Conservation (phyloP, 2,888 invertebrate genomes). For the Drosophila lacicola region DNA sequence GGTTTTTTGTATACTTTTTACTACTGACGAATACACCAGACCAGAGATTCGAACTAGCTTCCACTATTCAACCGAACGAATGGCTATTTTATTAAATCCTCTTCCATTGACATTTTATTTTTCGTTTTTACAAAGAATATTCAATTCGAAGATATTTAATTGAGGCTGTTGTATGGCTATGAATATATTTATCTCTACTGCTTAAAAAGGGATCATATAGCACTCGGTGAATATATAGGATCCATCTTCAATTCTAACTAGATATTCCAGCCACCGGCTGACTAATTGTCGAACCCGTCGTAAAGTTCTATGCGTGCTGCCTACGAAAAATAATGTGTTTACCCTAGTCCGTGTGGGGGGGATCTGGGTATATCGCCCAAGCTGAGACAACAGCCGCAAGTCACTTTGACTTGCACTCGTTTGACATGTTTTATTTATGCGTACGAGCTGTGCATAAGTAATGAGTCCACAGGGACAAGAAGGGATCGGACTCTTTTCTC, state of each 20-base stretch:
- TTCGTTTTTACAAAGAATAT: too few species aligned
- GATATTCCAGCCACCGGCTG: background rate
- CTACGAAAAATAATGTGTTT: slow-evolving; percentile 24
- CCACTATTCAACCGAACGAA: too few species aligned
- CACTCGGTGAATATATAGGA: too few species aligned
- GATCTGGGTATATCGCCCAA: slow-evolving; percentile 23
- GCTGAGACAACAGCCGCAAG: slow-evolving; percentile 49
- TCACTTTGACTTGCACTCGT: slow-evolving; percentile 52
- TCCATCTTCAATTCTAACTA: background rate
- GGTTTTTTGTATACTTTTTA: background rate
- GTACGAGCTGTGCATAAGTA: slow-evolving; percentile 79
- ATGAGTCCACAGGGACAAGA: slow-evolving; percentile 47
- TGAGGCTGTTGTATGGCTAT: too few species aligned
- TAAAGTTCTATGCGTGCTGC: slow-evolving; percentile 34
- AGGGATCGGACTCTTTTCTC: slow-evolving; percentile 16
- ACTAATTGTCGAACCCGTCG: slow-evolving; percentile 41
- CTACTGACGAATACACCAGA: too few species aligned
- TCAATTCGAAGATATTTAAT: too few species aligned
- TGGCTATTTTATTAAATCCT: too few species aligned
- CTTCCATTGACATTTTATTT: too few species aligned
- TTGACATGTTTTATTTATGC: slow-evolving; percentile 81
- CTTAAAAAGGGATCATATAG: too few species aligned
- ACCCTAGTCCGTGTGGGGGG: background rate
- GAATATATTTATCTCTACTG: too few species aligned
- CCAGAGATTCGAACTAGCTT: too few species aligned